A percentile compares a stretch with the other conserved stretches of the same genome.
phyloP scores from a whole-genome alignment of 2,888 invertebrate species.

The Urechis unicinctus region DNA sequence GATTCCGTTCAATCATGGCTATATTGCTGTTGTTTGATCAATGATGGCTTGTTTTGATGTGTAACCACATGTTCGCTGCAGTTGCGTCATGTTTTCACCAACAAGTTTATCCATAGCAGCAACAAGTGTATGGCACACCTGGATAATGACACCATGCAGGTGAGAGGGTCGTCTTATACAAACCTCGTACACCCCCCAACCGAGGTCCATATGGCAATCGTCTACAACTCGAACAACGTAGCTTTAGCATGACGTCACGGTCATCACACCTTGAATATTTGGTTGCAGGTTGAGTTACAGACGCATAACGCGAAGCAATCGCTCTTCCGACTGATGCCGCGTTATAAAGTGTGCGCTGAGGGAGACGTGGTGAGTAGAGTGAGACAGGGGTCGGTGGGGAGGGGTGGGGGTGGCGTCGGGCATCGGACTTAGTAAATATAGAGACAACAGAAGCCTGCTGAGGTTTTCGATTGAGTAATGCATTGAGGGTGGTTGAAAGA shows the following conservation, averaged over 20 bases:
- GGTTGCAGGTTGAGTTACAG: conserved; percentile 33
- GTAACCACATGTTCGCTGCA: no score
- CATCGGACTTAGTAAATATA: no score
- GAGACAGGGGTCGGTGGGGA: not conserved
- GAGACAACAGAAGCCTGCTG: no score
- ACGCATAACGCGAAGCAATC: conserved; percentile 38
- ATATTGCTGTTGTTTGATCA: not conserved
- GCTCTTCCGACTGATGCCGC: conserved; percentile 44
- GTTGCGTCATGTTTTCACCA: not conserved
- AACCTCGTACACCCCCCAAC: not conserved
- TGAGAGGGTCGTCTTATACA: not conserved
- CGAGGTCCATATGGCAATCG: no score
- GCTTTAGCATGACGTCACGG: not conserved
- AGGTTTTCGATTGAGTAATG: no score
- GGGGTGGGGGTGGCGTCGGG: no score
- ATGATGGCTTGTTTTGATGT: not conserved
- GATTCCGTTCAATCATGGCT: no score
- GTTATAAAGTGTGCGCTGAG: conserved; percentile 48
- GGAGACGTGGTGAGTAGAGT: conserved; percentile 40
- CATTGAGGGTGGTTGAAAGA: no score
- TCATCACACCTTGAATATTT: not conserved
- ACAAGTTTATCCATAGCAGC: not conserved
- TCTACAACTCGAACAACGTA: no score
- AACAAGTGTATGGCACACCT: not conserved
- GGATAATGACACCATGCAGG: not conserved